Evolutionary conservation across 2,797 vertebrate species (phyloP).

Genomic region (Darevskia nairensis): DNA sequence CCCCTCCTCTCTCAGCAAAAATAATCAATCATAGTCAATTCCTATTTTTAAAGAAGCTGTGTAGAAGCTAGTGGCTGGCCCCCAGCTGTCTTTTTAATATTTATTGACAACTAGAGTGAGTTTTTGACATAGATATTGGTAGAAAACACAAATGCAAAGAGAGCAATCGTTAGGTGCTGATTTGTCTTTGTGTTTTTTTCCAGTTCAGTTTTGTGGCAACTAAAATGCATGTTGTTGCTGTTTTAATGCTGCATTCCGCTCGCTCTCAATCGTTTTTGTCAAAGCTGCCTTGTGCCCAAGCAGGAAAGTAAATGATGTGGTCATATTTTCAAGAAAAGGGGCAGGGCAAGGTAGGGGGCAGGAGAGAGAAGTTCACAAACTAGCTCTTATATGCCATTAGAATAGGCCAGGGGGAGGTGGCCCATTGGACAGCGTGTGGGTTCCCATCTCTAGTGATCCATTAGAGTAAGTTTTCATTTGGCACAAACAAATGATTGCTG

Average conservation of each 20-base stretch:
- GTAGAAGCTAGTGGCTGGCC: slow-evolving; percentile 69
- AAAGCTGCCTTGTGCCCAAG: slow-evolving; percentile 79
- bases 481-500: neutral
- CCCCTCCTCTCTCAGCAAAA: slow-evolving; percentile 41
- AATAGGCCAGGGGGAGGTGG: slow-evolving; percentile 83
- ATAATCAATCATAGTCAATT: slow-evolving; percentile 77
- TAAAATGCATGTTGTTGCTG: slow-evolving; percentile 60
- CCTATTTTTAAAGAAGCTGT: slow-evolving; percentile 76
- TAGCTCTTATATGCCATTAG: slow-evolving; percentile 49
- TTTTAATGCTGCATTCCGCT: slow-evolving; percentile 53
- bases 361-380: slow-evolving; percentile 12
- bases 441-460: slow-evolving; percentile 87
- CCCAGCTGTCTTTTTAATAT: slow-evolving; percentile 79
- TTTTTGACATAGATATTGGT: slow-evolving; percentile 82
- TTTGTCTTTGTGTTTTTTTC: neutral
- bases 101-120: slow-evolving; percentile 75
- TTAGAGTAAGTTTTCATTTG: slow-evolving; percentile 81
- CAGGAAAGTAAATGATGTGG: slow-evolving; percentile 89
- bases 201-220: slow-evolving; percentile 68
- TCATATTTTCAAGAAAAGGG: slow-evolving; percentile 82
- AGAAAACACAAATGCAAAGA: slow-evolving; percentile 65
- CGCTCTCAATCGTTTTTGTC: slow-evolving; percentile 26
- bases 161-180: neutral
- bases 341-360: slow-evolving; percentile 69
- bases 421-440: slow-evolving; percentile 78